Evolutionary conservation across 2,113 vertebrate genomes (phyloP).

Genomic region (Rhizomys pruinosus): DNA sequence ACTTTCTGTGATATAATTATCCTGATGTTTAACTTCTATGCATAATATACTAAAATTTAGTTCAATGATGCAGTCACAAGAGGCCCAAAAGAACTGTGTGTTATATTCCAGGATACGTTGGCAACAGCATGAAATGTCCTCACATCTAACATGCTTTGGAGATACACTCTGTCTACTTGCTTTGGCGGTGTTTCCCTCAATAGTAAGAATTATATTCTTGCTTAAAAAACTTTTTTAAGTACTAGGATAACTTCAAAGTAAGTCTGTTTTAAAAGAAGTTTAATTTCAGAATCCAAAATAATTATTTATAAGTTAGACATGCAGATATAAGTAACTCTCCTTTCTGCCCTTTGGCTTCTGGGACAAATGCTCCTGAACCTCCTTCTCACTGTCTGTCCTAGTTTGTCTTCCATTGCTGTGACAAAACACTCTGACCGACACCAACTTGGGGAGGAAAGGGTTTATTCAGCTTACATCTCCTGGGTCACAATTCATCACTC

Average conservation of each 20-base stretch:
- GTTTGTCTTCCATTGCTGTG: no score
- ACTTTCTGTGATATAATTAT: slow-evolving; percentile 56
- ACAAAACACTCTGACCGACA: no score
- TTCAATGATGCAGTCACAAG: background rate
- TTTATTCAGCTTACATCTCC: no score
- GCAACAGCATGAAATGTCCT: background rate
- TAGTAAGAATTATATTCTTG: background rate
- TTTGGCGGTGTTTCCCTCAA: slow-evolving; percentile 5
- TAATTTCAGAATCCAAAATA: slow-evolving; percentile 37
- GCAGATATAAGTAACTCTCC: background rate
- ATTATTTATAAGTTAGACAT: background rate
- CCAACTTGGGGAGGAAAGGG: no score
- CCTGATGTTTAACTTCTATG: slow-evolving; percentile 45
- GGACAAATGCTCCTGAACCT: background rate
- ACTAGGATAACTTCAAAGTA: background rate
- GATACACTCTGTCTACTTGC: background rate
- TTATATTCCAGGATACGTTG: slow-evolving; percentile 17
- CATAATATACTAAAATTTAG: slow-evolving; percentile 52
- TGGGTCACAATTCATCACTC: no score
- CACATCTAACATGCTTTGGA: background rate
- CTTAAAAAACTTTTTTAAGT: slow-evolving; percentile 19
- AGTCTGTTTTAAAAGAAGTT: slow-evolving; percentile 27
- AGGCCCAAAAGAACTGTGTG: slow-evolving; percentile 37
- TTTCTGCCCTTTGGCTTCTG: background rate
- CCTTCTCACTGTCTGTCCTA: no score